Percentiles rank a stretch among this genome's conserved stretches.
phyloP scores from a whole-genome alignment of 2,888 invertebrate genomes.

The Epinotia brunnichana region DNA sequence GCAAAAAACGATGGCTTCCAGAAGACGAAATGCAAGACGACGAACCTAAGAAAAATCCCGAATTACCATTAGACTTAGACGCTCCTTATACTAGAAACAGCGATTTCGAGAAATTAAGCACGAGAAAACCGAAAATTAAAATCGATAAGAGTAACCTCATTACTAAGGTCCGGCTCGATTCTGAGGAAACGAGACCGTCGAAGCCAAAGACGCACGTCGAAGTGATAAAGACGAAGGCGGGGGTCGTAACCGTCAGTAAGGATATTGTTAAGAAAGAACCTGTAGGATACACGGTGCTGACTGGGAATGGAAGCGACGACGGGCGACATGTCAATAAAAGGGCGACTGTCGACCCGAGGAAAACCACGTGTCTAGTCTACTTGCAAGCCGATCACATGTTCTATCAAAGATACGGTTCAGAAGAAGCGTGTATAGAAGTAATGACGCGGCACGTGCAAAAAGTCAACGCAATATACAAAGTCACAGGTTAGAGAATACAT shows the following conservation, averaged over 20 bases:
- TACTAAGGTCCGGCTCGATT: constrained; percentile 80
- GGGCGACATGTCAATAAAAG: constrained; percentile 86
- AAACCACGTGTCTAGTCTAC: constrained; percentile 97
- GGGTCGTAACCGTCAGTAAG: constrained; percentile 85
- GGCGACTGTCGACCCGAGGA: constrained; percentile 91
- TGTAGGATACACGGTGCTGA: constrained; percentile 75
- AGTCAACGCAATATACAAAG: constrained; percentile 94
- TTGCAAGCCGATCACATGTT: constrained; percentile 98
- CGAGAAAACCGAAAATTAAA: constrained; percentile 80
- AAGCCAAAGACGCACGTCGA: constrained; percentile 87
- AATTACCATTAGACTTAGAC: constrained; percentile 86
- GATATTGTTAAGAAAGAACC: constrained; percentile 86
- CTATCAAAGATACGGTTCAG: constrained; percentile 96
- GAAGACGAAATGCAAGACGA: constrained; percentile 85
- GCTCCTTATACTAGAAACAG: constrained; percentile 86
- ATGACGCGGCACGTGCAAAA: constrained; percentile 97
- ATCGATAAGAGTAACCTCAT: constrained; percentile 82
- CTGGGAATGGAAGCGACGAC: constrained; percentile 80
- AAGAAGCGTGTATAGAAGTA: constrained; percentile 97
- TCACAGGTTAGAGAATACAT: constrained; percentile 85
- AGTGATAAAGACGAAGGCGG: constrained; percentile 86
- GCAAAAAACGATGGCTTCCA: constrained; percentile 87
- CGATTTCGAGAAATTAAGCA: constrained; percentile 80
- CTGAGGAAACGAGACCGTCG: constrained; percentile 80
- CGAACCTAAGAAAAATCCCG: constrained; percentile 85